Conservation (phyloP, 2,797 vertebrate species). For the Glyptemys insculpta region DNA sequence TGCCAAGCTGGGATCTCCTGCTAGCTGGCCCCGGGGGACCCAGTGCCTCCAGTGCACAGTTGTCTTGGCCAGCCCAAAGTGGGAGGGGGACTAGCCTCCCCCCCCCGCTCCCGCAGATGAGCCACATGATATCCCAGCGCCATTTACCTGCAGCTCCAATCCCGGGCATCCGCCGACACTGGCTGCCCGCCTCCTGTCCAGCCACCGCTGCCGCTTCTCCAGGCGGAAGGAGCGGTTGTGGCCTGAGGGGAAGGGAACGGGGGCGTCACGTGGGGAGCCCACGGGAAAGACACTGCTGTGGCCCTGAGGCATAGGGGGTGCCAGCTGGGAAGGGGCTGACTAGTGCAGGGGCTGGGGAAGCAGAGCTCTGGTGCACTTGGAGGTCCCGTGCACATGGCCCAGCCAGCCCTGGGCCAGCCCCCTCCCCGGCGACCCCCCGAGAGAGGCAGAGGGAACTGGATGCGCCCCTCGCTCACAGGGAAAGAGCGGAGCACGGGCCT, state of each 20-base stretch:
- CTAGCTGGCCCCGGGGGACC: accelerated
- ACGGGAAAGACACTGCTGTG: neutral
- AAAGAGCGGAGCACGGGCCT: accelerated
- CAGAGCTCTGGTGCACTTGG: no score
- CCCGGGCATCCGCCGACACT: neutral
- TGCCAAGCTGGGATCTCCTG: neutral
- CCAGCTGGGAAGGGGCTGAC: no score
- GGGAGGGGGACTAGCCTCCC: neutral
- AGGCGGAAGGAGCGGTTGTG: neutral
- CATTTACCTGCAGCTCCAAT: neutral
- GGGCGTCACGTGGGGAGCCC: neutral
- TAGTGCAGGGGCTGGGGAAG: no score
- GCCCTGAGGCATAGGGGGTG: no score
- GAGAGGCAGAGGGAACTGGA: neutral
- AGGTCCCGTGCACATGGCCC: no score
- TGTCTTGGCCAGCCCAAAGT: neutral
- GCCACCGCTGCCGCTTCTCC: neutral
- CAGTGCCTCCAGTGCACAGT: neutral
- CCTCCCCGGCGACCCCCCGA: neutral
- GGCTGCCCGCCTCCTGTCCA: neutral
- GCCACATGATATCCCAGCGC: neutral
- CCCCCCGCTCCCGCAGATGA: neutral
- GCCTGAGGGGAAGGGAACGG: neutral
- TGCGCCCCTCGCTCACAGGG: neutral
- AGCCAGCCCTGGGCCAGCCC: neutral